These are phyloP conservation scores for Denticeps clupeoides DNA, from an alignment of 2,797 vertebrate species.

Conservation along the genomic window DNA sequence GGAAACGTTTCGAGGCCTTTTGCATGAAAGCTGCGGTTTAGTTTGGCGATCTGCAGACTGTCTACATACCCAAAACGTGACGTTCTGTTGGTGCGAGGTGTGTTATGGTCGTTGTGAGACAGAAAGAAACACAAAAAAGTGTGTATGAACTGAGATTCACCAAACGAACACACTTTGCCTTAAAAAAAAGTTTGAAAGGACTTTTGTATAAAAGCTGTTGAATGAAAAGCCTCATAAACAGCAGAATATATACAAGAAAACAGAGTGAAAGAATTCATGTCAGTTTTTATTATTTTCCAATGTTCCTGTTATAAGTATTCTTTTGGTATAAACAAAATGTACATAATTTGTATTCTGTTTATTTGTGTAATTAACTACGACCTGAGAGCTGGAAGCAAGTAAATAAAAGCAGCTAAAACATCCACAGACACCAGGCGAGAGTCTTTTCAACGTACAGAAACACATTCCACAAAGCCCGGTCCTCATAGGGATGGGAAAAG, in stretches of 20 bases:
- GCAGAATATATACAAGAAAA: constrained; percentile 26
- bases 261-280: constrained; percentile 26
- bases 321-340: constrained; percentile 38
- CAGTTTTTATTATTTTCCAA: constrained; percentile 26
- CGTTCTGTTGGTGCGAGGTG: constrained; percentile 38
- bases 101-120: constrained; percentile 11
- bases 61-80: constrained; percentile 41
- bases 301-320: constrained; percentile 12
- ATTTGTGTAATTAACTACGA: constrained; percentile 37
- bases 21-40: constrained; percentile 26
- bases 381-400: constrained; percentile 20
- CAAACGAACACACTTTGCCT: constrained; percentile 43
- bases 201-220: constrained; percentile 32
- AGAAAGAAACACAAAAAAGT: too few relatives aligned
- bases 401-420: constrained; percentile 29
- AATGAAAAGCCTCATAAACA: constrained; percentile 22
- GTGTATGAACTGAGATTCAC: constrained; percentile 34
- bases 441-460: too few relatives aligned
- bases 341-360: constrained; percentile 47
- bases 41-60: constrained; percentile 22
- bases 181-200: constrained; percentile 32
- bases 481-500: too few relatives aligned
- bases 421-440: too few relatives aligned
- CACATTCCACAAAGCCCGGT: too few relatives aligned
- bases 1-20: constrained; percentile 27